Base-by-base conservation (phyloP, 2,888 invertebrate genomes). In the Itoplectis maculator region DNA sequence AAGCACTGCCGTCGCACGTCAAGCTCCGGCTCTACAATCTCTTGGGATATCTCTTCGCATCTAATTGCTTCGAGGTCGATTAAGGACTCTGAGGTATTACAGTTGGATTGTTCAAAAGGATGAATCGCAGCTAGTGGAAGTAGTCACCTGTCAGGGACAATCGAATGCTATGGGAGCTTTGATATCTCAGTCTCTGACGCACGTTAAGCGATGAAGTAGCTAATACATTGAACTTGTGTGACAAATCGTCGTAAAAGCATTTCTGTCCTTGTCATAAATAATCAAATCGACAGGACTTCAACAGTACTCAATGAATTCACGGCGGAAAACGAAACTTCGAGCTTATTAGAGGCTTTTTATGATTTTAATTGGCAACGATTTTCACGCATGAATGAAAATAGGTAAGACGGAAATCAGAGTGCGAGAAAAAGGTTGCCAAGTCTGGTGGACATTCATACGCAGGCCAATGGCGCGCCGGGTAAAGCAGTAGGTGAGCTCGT, bases 61-160 rank as follows among this genome's bases (percentile, higher is more conserved):
- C 47, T 73, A 79, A 79, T 79, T 79, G 66, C 42, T 42, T n/a
- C 51, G 42, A 29, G 70, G 18, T 20, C 40, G 40, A 69, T 69
- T 15, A 54, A 54, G 40, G 69, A 69, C n/a, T 18, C 18, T 13
- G 49, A 20, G 49, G 18, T 63, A 40, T 37, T 11, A 20, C 40
- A 20, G 20, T 9, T 11, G 20, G 18, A 63, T 29, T 40, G 18
- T 63, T 23, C 40, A 0, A n/a, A 35, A 59, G 59, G 37, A 59
- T 2, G 13, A 37, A 37, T 54, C 13, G 23, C 18, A 9, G 23
- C 23, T 35, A 1, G 54, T 54, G 13, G 11, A n/a, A 2, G 29
- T n/a, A 29, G 15, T 35, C n/a, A n/a, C 35, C 56, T 35, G 15
- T 15, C 56, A 59, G 56, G 35, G n/a, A 59, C 35, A 59, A 35